These are phyloP conservation scores for Polydesmus complanatus DNA, from an alignment of 2,888 invertebrate species.

Conservation along the genomic window DNA sequence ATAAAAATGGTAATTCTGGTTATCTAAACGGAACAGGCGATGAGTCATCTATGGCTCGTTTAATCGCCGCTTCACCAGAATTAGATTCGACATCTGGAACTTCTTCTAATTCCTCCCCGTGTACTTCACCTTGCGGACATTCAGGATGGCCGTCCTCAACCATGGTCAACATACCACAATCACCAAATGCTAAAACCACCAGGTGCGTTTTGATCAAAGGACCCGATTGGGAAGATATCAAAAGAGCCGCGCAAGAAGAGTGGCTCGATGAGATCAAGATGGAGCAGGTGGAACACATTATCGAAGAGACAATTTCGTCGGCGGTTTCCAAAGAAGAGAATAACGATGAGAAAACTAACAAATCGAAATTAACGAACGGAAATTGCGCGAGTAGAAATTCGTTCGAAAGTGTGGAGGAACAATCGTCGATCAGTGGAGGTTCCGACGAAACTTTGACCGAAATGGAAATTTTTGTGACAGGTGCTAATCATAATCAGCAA, in stretches of 20 bases:
- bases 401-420: conserved; percentile 5
- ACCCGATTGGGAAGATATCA: conserved; percentile 10
- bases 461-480: not conserved
- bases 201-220: conserved; percentile 7
- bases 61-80: not conserved
- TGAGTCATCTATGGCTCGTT: not conserved
- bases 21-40: not conserved
- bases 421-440: conserved; percentile 1
- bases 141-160: not conserved
- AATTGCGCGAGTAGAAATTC: not conserved
- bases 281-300: not conserved
- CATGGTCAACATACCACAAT: too few relatives aligned
- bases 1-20: not conserved
- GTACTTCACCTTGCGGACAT: not conserved
- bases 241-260: not conserved
- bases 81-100: not conserved
- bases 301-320: not conserved
- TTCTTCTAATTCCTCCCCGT: not conserved
- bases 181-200: not conserved
- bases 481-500: too few relatives aligned
- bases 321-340: not conserved
- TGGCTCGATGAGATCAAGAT: not conserved
- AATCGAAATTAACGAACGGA: not conserved
- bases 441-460: conserved; percentile 3
- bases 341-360: not conserved